Evolutionary conservation across 2,888 invertebrate species (phyloP).

Genomic region (Oligia fasciuncula): DNA sequence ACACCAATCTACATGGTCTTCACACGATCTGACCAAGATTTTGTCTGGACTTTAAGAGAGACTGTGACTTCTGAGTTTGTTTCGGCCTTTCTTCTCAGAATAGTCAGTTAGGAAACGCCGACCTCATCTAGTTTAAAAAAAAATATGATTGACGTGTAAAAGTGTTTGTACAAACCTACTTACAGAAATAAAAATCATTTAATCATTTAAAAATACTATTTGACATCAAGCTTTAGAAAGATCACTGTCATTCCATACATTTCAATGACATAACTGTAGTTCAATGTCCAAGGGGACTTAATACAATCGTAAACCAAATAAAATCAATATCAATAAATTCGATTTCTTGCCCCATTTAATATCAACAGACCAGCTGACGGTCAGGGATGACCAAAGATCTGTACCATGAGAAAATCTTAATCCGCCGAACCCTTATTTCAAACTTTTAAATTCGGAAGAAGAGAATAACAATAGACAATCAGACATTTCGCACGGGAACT

Average conservation of each 20-base stretch:
- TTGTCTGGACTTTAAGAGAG: no score
- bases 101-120: no score
- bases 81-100: no score
- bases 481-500: constrained; percentile 63
- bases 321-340: constrained; percentile 16
- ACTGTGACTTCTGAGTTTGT: no score
- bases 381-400: constrained; percentile 53
- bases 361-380: constrained; percentile 34
- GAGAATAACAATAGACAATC: constrained; percentile 62
- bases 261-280: not conserved
- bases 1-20: no score
- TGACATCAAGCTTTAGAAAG: not conserved
- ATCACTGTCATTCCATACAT: constrained; percentile 6
- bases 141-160: no score
- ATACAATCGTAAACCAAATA: constrained; percentile 10
- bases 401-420: constrained; percentile 44
- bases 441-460: constrained; percentile 55
- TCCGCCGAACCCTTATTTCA: constrained; percentile 40
- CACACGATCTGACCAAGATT: no score
- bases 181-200: no score
- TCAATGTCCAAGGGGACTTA: not conserved
- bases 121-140: no score
- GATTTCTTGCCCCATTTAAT: constrained; percentile 27
- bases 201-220: not conserved
- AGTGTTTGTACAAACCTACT: no score